Percentiles rank a stretch among this genome's conserved stretches.
Evolutionary conservation across 2,888 invertebrate species (phyloP).

Genomic region (Harmothoe impar): DNA sequence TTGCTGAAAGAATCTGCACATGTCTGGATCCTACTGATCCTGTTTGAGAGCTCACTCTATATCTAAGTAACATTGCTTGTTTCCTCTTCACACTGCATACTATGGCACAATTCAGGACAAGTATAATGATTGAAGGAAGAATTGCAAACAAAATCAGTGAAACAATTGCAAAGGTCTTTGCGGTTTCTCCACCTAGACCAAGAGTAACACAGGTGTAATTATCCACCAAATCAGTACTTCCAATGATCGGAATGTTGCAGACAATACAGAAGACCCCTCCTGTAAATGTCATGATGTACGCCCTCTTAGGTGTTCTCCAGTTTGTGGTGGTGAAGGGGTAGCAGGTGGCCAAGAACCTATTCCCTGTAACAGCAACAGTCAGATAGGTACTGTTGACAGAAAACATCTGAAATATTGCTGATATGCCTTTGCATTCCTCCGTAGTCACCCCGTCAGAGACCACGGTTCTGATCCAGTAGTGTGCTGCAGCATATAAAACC

Average conservation of each 20-base stretch:
- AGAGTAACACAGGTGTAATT: not conserved
- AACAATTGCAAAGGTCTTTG: not conserved
- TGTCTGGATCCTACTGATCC: not conserved
- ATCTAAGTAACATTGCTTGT: not conserved
- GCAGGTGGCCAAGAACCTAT: conserved; percentile 22
- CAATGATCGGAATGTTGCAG: not conserved
- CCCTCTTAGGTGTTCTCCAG: not conserved
- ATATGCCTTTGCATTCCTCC: not conserved
- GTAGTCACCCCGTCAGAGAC: not conserved
- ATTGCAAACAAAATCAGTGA: not conserved
- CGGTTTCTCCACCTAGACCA: no score
- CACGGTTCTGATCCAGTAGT: conserved; percentile 45
- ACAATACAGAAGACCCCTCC: not conserved
- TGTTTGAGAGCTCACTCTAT: not conserved
- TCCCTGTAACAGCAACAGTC: conserved; percentile 17
- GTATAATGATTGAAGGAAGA: not conserved
- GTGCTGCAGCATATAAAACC: conserved; percentile 23
- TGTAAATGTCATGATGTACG: not conserved
- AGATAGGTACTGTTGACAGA: not conserved
- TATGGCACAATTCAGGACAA: not conserved
- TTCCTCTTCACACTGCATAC: not conserved
- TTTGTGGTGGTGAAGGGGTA: not conserved
- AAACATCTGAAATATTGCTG: conserved; percentile 14
- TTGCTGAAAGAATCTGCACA: not conserved
- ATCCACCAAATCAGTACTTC: not conserved